phyloP scores from a whole-genome alignment of 2,113 vertebrate genomes.

The Trinectes maculatus region DNA sequence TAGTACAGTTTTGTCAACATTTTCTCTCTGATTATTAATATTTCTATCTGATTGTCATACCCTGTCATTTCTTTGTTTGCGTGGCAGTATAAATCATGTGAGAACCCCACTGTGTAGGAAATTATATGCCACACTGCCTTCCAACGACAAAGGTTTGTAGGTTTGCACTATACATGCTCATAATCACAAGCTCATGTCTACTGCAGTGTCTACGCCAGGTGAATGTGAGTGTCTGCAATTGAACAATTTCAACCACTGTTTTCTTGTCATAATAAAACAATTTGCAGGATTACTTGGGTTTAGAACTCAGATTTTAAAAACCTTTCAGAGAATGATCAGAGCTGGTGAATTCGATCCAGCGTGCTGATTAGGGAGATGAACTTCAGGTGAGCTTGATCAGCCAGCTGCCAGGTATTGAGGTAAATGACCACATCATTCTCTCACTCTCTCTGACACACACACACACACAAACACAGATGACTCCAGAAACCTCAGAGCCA shows the following conservation, averaged over 20 bases:
- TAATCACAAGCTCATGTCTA: too few species aligned
- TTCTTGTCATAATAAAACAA: slow-evolving; percentile 8
- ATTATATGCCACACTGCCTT: slow-evolving; percentile 31
- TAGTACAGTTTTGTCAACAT: not conserved
- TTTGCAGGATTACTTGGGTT: not conserved
- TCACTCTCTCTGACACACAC: too few species aligned
- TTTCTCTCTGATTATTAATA: too few species aligned
- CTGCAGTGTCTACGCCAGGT: not conserved
- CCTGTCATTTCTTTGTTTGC: slow-evolving; percentile 17
- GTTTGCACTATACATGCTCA: slow-evolving; percentile 45
- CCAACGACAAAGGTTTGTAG: slow-evolving; percentile 27
- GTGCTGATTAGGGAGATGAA: too few species aligned
- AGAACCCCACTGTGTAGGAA: slow-evolving; percentile 30
- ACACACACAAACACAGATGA: too few species aligned
- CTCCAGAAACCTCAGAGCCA: too few species aligned
- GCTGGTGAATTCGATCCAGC: too few species aligned
- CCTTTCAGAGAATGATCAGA: too few species aligned
- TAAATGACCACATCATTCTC: too few species aligned
- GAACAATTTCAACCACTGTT: slow-evolving; percentile 3
- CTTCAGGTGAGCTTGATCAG: too few species aligned
- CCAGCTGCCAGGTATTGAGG: too few species aligned
- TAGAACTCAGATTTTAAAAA: not conserved
- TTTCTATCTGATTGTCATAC: too few species aligned
- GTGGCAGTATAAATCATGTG: slow-evolving; percentile 19
- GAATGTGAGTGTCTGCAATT: slow-evolving; percentile 44